These are phyloP conservation scores for Centropus unirufus DNA, from an alignment of 2,113 vertebrate species.

Conservation along the genomic window DNA sequence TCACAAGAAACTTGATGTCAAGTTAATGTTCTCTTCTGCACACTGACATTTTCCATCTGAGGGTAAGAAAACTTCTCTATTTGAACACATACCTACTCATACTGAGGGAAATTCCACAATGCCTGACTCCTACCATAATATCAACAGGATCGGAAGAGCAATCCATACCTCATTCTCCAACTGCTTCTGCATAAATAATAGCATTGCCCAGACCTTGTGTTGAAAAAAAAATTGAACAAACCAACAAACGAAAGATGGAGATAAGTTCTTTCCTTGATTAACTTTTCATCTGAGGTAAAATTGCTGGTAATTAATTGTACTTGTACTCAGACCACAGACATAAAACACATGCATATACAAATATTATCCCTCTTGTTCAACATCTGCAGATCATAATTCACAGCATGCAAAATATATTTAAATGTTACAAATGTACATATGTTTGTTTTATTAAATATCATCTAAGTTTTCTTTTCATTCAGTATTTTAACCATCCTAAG, in stretches of 20 bases:
- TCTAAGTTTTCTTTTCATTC: background rate
- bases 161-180: background rate
- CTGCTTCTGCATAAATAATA: background rate
- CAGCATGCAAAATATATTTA: background rate
- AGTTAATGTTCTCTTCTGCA: too few relatives aligned
- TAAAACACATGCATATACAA: background rate
- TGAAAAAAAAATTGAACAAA: background rate
- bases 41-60: too few relatives aligned
- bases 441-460: background rate
- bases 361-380: background rate
- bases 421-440: background rate
- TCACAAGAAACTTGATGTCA: too few relatives aligned
- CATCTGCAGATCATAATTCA: background rate
- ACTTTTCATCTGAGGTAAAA: background rate
- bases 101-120: background rate
- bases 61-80: too few relatives aligned
- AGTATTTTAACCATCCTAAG: background rate
- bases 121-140: accelerated
- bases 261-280: background rate
- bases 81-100: too few relatives aligned
- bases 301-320: background rate
- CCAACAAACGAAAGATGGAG: background rate
- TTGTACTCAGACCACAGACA: background rate
- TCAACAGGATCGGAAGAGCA: background rate
- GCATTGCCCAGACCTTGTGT: background rate